A percentile compares a stretch with the other conserved stretches of the same genome.
These are phyloP conservation scores for Heterodera carotae DNA, from an alignment of 1,140 invertebrate species.

Conservation along the genomic window DNA sequence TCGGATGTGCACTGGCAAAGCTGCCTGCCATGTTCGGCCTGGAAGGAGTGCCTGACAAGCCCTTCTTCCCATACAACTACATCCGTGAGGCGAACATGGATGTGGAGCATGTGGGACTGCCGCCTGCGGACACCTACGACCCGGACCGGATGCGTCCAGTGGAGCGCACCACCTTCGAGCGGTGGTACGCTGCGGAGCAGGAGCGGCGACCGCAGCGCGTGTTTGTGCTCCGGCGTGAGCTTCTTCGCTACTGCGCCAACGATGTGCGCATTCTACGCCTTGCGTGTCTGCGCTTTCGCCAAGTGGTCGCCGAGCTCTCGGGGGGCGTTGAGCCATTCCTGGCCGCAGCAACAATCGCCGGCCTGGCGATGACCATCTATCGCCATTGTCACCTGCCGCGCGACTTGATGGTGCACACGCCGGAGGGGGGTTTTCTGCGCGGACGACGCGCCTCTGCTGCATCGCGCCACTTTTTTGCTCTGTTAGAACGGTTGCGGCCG, in stretches of 20 bases:
- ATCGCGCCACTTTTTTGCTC: constrained; percentile 2
- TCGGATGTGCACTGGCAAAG: constrained; percentile 7
- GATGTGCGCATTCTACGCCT: constrained; percentile 18
- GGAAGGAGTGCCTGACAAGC: neutral
- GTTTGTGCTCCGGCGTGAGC: constrained; percentile 7
- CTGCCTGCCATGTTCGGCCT: constrained; percentile 15
- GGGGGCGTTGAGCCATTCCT: constrained; percentile 5
- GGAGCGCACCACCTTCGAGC: neutral
- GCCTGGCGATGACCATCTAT: neutral
- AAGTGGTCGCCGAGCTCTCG: neutral
- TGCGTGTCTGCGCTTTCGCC: neutral
- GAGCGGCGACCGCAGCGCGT: too few species aligned
- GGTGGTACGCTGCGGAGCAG: neutral
- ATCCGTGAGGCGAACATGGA: neutral
- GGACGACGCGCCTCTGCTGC: neutral
- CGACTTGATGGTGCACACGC: neutral
- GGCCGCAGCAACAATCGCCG: neutral
- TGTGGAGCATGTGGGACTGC: neutral
- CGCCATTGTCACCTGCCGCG: neutral
- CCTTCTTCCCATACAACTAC: constrained; percentile 13
- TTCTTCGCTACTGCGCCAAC: neutral
- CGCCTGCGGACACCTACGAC: constrained; percentile 17
- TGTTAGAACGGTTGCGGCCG: neutral
- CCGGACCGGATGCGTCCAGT: neutral
- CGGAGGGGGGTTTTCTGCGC: constrained; percentile 9